phyloP scores from a whole-genome alignment of 2,888 invertebrate genomes.

The Norana najaformis region DNA sequence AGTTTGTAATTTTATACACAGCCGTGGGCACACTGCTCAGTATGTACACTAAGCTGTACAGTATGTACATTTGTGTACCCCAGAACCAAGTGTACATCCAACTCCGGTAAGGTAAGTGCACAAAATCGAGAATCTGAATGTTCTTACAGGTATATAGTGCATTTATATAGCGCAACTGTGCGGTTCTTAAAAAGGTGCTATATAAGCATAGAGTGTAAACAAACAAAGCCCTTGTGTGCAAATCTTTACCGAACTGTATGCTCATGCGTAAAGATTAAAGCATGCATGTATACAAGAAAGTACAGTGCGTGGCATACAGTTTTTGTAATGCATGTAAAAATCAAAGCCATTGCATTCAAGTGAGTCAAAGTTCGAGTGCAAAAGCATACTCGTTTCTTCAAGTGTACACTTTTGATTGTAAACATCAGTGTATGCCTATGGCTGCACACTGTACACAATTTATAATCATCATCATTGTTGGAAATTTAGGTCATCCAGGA shows the following conservation, averaged over 20 bases:
- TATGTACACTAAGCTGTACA: background rate
- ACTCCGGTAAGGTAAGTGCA: background rate
- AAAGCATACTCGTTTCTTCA: background rate
- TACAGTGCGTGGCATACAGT: background rate
- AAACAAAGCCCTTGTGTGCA: background rate
- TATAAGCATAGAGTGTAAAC: background rate
- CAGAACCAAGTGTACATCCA: background rate
- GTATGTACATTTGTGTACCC: background rate
- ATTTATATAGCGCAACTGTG: background rate
- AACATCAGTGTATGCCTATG: background rate
- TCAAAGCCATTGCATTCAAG: background rate
- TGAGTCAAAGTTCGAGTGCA: background rate
- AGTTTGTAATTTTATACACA: background rate
- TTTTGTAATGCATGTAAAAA: background rate
- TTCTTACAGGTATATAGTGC: too few relatives aligned
- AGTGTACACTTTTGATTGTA: constrained; percentile 5
- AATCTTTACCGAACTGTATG: background rate
- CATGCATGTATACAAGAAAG: background rate
- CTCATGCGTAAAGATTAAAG: background rate
- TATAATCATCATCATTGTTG: background rate
- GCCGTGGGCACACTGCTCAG: background rate
- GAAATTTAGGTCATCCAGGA: background rate
- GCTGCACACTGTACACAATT: background rate
- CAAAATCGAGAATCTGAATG: too few relatives aligned
- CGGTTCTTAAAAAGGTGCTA: too few relatives aligned